Percentiles rank a stretch among this genome's conserved stretches.
phyloP scores from a whole-genome alignment of 2,888 invertebrate genomes.

The Muschampia plurimacula region DNA sequence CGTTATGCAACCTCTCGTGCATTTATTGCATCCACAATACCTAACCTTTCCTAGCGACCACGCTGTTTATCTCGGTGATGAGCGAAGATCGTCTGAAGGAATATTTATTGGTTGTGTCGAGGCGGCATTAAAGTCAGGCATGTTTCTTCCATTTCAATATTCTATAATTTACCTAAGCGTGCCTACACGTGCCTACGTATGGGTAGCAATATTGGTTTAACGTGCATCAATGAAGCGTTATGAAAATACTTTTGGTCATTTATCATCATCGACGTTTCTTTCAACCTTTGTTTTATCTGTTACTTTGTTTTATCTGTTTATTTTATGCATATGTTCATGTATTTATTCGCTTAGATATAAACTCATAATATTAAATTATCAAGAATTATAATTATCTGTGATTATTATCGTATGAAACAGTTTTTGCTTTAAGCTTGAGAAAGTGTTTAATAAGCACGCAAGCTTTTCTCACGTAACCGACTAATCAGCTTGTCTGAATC shows the following conservation, averaged over 20 bases:
- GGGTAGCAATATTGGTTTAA: not conserved
- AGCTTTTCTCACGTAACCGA: not conserved
- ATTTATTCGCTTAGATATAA: no score
- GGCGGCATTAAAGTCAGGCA: constrained; percentile 32
- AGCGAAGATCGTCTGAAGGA: constrained; percentile 48
- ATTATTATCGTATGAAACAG: not conserved
- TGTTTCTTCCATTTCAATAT: constrained; percentile 34
- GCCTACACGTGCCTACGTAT: constrained; percentile 1
- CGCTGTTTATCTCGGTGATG: constrained; percentile 67
- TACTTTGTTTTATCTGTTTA: no score
- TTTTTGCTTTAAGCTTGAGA: constrained; percentile 10
- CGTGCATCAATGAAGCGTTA: not conserved
- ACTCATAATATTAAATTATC: no score
- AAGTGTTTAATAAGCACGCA: constrained; percentile 11
- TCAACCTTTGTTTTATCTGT: no score
- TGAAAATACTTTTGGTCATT: not conserved
- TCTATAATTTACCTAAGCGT: constrained; percentile 14
- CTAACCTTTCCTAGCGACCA: constrained; percentile 69
- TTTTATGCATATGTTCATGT: no score
- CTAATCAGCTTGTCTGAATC: constrained; percentile 21
- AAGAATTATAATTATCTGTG: not conserved
- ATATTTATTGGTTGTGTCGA: constrained; percentile 47
- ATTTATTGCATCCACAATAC: constrained; percentile 72
- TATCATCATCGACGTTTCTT: no score
- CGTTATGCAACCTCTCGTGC: constrained; percentile 68